These are phyloP conservation scores for Heliconius aoede DNA, from an alignment of 2,888 invertebrate species.

Conservation along the genomic window DNA sequence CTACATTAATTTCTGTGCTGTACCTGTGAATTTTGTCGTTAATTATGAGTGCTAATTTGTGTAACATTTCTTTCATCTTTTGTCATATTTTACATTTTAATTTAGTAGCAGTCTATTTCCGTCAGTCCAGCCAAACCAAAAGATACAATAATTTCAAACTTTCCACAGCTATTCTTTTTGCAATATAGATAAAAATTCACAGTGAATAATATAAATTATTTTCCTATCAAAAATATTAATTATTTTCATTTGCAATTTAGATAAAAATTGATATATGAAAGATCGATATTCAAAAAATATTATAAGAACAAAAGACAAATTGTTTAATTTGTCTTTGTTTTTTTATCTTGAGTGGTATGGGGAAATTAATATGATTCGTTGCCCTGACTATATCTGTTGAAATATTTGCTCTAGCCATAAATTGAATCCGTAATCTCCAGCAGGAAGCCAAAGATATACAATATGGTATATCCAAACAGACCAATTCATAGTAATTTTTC, in stretches of 20 bases:
- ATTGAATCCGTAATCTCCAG: neutral
- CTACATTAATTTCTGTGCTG: neutral
- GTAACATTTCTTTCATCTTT: neutral
- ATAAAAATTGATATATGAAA: too few species aligned
- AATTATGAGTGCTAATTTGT: constrained; percentile 1
- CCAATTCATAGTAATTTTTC: constrained; percentile 15
- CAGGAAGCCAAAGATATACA: neutral
- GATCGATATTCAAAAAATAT: too few species aligned
- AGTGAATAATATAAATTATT: too few species aligned
- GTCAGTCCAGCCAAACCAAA: neutral
- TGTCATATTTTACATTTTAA: neutral
- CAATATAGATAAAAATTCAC: too few species aligned
- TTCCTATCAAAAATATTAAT: too few species aligned
- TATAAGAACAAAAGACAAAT: too few species aligned
- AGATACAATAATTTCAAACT: neutral
- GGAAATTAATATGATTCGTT: too few species aligned
- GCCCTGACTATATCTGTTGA: neutral
- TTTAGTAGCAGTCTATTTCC: neutral
- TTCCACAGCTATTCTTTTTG: neutral
- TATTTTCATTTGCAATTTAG: too few species aligned
- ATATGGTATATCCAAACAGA: constrained; percentile 2
- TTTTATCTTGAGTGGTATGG: too few species aligned
- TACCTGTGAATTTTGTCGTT: neutral
- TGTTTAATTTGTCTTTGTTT: too few species aligned
- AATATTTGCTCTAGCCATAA: neutral